These are phyloP conservation scores for Altica lythri DNA, from an alignment of 2,888 invertebrate genomes.

Conservation along the genomic window DNA sequence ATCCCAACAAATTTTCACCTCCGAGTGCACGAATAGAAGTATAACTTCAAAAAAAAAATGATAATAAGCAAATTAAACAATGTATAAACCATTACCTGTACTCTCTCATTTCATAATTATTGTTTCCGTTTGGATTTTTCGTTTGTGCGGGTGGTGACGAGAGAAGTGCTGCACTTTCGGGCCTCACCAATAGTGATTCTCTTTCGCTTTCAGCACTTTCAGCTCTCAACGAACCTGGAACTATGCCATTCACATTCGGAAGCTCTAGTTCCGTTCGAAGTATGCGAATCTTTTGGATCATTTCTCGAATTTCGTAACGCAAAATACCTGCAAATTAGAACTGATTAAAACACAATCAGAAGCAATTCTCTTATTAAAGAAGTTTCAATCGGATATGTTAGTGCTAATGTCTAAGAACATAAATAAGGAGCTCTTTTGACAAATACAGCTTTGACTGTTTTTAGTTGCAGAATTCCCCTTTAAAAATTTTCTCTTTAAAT, in stretches of 20 bases:
- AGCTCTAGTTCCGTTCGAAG: constrained; percentile 69
- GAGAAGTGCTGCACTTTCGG: constrained; percentile 58
- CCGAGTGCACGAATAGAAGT: no score
- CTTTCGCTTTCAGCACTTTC: constrained; percentile 62
- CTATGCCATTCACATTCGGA: constrained; percentile 64
- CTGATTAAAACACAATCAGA: no score
- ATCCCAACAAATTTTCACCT: no score
- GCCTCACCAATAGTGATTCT: constrained; percentile 63
- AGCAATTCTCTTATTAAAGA: no score
- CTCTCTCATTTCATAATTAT: constrained; percentile 80
- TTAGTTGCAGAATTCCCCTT: no score
- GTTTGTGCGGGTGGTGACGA: constrained; percentile 53
- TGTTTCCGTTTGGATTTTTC: constrained; percentile 74
- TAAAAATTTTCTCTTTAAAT: no score
- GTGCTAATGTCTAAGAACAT: no score
- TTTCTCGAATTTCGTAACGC: constrained; percentile 85
- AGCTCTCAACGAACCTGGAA: constrained; percentile 58
- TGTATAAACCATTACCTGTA: constrained; percentile 57
- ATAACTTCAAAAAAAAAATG: not conserved
- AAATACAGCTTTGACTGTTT: no score
- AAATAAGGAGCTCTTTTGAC: no score
- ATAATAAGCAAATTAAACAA: not conserved
- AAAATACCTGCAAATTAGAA: constrained; percentile 37
- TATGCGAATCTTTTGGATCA: constrained; percentile 89
- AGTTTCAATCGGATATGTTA: no score